phyloP scores from a whole-genome alignment of 2,888 invertebrate species.

The Ommatoiulus sabulosus region DNA sequence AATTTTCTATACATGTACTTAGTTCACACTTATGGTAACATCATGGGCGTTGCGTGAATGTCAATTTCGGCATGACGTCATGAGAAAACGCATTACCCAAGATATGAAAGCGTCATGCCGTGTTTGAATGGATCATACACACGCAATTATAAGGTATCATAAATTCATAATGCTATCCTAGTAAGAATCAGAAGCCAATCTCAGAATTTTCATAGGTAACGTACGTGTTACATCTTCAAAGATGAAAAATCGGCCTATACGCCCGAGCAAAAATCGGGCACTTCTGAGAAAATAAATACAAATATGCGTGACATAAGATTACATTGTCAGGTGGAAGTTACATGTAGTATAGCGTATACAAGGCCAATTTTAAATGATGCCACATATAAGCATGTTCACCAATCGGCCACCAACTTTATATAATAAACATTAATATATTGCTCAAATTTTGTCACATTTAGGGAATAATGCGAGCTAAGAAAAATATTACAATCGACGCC shows the following conservation, averaged over 20 bases:
- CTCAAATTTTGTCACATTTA: neutral
- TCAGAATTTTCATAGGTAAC: neutral
- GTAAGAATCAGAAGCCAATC: neutral
- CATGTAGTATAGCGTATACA: neutral
- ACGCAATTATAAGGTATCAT: neutral
- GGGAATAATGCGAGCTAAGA: neutral
- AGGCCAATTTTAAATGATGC: neutral
- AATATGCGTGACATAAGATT: neutral
- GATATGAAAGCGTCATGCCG: neutral
- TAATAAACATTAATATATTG: conserved; percentile 1
- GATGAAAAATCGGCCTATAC: too few relatives aligned
- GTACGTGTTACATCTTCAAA: too few relatives aligned
- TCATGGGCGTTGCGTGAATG: too few relatives aligned
- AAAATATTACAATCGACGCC: neutral
- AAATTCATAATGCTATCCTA: neutral
- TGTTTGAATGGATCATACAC: neutral
- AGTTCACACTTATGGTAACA: too few relatives aligned
- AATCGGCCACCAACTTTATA: neutral
- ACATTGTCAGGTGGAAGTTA: neutral
- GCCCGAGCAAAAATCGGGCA: too few relatives aligned
- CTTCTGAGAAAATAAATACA: neutral
- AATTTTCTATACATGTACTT: too few relatives aligned
- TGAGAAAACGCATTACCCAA: neutral
- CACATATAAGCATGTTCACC: neutral
- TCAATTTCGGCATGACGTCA: neutral